phyloP scores from a whole-genome alignment of 1,140 invertebrate genomes.

The Theocolax elegans region DNA sequence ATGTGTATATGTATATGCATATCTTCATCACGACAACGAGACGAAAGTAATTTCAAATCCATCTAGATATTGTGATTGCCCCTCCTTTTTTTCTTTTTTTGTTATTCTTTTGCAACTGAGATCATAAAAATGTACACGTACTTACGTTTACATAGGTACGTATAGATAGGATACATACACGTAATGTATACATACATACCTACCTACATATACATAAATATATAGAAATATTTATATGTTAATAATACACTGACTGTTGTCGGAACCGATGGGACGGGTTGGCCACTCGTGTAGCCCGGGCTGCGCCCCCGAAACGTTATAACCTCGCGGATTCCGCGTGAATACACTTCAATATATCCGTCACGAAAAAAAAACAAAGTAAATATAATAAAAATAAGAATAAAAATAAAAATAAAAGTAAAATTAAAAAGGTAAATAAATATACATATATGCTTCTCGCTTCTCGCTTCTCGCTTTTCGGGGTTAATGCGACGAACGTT shows the following conservation, averaged over 20 bases:
- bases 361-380: no score
- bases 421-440: no score
- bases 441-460: conserved; percentile 17
- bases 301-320: no score
- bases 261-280: no score
- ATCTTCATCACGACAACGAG: no score
- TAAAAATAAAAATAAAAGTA: no score
- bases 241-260: neutral
- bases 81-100: neutral
- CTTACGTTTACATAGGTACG: neutral
- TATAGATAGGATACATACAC: neutral
- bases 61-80: no score
- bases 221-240: conserved; percentile 2
- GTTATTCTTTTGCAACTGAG: conserved; percentile 5
- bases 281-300: no score
- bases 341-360: no score
- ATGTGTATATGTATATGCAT: conserved; percentile 1
- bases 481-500: conserved; percentile 34
- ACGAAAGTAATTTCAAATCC: no score
- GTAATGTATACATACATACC: conserved; percentile 31
- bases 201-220: neutral
- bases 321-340: no score
- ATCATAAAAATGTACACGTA: neutral
- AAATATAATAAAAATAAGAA: no score
- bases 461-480: conserved; percentile 36